These are phyloP conservation scores for Sphaeridia pumilis DNA, from an alignment of 2,888 invertebrate genomes.

Conservation along the genomic window DNA sequence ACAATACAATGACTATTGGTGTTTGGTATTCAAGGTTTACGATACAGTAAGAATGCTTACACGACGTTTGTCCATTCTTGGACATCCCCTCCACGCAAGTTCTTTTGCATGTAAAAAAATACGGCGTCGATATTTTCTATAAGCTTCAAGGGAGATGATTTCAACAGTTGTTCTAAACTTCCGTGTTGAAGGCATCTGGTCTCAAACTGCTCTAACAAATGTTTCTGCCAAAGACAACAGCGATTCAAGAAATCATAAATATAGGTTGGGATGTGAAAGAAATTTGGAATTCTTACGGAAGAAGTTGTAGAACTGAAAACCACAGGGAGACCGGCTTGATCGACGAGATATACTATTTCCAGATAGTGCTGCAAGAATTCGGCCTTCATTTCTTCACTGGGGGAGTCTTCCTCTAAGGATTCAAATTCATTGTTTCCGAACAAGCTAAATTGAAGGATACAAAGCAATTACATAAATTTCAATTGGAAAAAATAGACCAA, in stretches of 20 bases:
- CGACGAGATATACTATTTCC: conserved; percentile 10
- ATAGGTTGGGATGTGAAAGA: too few relatives aligned
- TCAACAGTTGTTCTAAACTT: not conserved
- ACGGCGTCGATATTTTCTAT: conserved; percentile 8
- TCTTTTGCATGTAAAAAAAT: conserved; percentile 8
- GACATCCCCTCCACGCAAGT: conserved; percentile 6
- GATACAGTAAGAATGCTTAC: too few relatives aligned
- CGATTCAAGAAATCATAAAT: not conserved
- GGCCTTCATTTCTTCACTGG: not conserved
- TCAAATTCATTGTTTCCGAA: conserved; percentile 12
- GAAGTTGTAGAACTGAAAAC: conserved; percentile 5
- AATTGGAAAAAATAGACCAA: too few relatives aligned
- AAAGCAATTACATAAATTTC: too few relatives aligned
- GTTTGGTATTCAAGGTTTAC: too few relatives aligned
- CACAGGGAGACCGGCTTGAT: conserved; percentile 3
- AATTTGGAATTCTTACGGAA: too few relatives aligned
- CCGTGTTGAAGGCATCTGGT: not conserved
- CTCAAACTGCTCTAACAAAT: conserved; percentile 5
- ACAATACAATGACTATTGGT: too few relatives aligned
- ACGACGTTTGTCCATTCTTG: conserved; percentile 13
- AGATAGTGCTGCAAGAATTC: conserved; percentile 10
- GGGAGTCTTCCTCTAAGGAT: not conserved
- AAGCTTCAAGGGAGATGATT: conserved; percentile 5
- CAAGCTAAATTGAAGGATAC: conserved; percentile 7
- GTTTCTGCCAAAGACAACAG: conserved; percentile 4